These are phyloP conservation scores for Tragelaphus buxtoni DNA, from an alignment of 2,113 vertebrate genomes.

Conservation along the genomic window DNA sequence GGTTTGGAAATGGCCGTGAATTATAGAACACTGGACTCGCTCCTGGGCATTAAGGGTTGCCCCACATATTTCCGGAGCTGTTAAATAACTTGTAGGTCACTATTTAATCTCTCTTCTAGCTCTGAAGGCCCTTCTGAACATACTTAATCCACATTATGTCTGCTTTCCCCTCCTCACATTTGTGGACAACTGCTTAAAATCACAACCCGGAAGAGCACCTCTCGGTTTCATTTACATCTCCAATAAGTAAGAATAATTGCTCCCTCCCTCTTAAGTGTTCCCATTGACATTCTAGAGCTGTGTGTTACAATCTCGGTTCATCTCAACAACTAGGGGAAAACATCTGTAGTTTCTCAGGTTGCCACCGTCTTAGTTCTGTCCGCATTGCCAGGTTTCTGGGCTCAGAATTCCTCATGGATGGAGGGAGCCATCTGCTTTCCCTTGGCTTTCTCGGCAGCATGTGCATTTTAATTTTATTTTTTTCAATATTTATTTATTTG, in stretches of 20 bases:
- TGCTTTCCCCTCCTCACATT: not conserved
- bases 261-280: not conserved
- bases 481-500: not conserved
- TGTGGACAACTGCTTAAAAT: slow-evolving; percentile 58
- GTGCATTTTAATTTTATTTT: not conserved
- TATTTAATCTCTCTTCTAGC: slow-evolving; percentile 11
- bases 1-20: not conserved
- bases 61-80: slow-evolving; percentile 15
- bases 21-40: not conserved
- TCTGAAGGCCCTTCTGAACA: not conserved
- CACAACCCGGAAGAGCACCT: slow-evolving; percentile 29
- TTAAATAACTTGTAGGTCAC: not conserved
- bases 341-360: not conserved
- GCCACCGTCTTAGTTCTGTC: not conserved
- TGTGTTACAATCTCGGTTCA: not conserved
- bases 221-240: slow-evolving; percentile 14
- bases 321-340: not conserved
- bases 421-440: not conserved
- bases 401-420: not conserved
- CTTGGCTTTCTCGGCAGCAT: not conserved
- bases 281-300: not conserved
- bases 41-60: not conserved
- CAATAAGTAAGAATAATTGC: slow-evolving; percentile 57
- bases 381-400: not conserved
- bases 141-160: not conserved